These are phyloP conservation scores for Megalops atlanticus DNA, from an alignment of 2,113 vertebrate species.

Conservation along the genomic window DNA sequence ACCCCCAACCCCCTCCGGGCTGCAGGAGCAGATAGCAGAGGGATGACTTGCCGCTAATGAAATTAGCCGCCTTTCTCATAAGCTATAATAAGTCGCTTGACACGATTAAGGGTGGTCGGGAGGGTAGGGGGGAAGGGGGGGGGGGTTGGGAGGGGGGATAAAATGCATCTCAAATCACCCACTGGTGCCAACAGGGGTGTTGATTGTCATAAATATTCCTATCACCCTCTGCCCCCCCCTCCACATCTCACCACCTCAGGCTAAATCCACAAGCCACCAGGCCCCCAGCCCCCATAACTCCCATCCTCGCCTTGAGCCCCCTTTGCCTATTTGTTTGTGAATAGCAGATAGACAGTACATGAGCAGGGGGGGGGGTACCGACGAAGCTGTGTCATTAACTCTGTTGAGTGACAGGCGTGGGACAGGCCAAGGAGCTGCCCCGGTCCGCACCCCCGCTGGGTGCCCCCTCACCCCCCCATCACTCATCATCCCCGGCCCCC, in stretches of 20 bases:
- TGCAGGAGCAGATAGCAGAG: slow-evolving; percentile 59
- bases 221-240: slow-evolving; percentile 38
- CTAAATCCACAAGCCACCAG: slow-evolving; percentile 52
- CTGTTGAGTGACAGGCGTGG: slow-evolving; percentile 79
- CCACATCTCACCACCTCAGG: slow-evolving; percentile 48
- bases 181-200: slow-evolving; percentile 69
- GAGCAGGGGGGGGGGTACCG: slow-evolving; percentile 54
- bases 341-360: slow-evolving; percentile 41
- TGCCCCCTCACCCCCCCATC: slow-evolving; percentile 56
- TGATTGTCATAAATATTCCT: slow-evolving; percentile 85
- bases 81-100: slow-evolving; percentile 85
- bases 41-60: slow-evolving; percentile 68
- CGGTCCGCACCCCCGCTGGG: slow-evolving; percentile 66
- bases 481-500: slow-evolving; percentile 52
- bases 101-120: slow-evolving; percentile 75
- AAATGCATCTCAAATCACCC: slow-evolving; percentile 73
- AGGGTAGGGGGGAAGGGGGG: slow-evolving; percentile 29
- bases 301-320: slow-evolving; percentile 25
- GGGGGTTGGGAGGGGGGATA: slow-evolving; percentile 17
- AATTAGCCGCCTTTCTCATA: slow-evolving; percentile 81
- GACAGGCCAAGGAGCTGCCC: slow-evolving; percentile 70
- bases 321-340: slow-evolving; percentile 64
- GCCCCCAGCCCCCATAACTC: slow-evolving; percentile 28
- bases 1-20: slow-evolving; percentile 29
- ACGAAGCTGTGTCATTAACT: slow-evolving; percentile 73